Evolutionary conservation across 2,888 invertebrate genomes (phyloP), one percentile per base, ranked within the genome.

Genomic region (Eurois occulta): DNA sequence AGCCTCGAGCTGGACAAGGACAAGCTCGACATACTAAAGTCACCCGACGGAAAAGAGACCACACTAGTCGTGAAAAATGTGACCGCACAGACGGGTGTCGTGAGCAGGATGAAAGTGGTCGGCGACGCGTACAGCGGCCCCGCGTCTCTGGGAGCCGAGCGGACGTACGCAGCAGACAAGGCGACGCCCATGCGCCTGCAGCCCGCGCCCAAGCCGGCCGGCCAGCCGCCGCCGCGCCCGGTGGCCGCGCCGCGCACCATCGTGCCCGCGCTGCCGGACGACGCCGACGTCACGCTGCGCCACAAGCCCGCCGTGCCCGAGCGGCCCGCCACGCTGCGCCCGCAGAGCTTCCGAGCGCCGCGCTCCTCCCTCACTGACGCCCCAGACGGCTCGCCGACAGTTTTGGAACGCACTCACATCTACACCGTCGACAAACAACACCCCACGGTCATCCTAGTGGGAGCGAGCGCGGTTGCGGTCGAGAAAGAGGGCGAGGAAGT

Each of bases 271-370:
- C 58, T 21, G 94, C 48, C 80, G 18, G 92, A 91, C 28, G 91
- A 91, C 41, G 94, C 94, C 43, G 94, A 93, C 67, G 97, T 97
- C 66, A 97, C 97, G 90, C 92, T 97, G 85, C 96, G 98, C 43
- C 96, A 97, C 91, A 98, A 98, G 94, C 98, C 98, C 11, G 98
- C 98, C 72, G 97, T 98, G 86, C 98, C 98, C 71, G 98, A 98
- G 93, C 97, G 98, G 76, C 98, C 98, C 70, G 97, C 98, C 62
- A 97, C 97, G 67, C 95, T 98, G 78, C 97, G 97, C 35, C 97
- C 97, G 86, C 97, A 97, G 76, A 97, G 95, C 92, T 97, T 96
- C 92, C 94, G 97, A 80, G 96, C 93, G 75, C 92, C 94, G 72
- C 94, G 96, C 72, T 93, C 92, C 84, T 95, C 95, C 85, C 83